Conservation (phyloP, 2,113 vertebrate genomes). For the Todiramphus chloris region DNA sequence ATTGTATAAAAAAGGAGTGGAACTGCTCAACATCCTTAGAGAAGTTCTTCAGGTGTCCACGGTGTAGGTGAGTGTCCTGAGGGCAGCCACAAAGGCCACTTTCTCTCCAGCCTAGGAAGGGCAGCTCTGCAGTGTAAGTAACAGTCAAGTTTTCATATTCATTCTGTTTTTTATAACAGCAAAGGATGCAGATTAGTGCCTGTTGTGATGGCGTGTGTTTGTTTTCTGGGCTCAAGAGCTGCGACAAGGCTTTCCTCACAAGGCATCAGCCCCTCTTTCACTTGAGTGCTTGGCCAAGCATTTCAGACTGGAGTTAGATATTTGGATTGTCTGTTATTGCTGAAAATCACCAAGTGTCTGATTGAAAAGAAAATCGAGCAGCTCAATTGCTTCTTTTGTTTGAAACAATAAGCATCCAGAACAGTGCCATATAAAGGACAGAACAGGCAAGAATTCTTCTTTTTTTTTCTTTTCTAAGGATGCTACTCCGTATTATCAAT, state of each 20-base stretch:
- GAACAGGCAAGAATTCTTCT: not conserved
- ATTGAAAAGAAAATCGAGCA: not conserved
- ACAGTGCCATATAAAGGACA: not conserved
- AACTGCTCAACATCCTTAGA: not conserved
- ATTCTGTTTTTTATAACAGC: not conserved
- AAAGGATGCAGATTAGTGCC: not conserved
- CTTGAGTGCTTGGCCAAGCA: not conserved
- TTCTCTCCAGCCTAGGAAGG: not conserved
- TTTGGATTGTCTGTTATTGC: not conserved
- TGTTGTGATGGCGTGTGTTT: not conserved
- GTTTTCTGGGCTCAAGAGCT: not conserved
- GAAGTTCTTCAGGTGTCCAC: not conserved
- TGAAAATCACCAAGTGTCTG: not conserved
- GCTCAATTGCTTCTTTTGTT: not conserved
- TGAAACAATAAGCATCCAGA: not conserved
- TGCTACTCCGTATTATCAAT: not conserved
- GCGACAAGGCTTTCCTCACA: not conserved
- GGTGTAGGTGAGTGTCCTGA: not conserved
- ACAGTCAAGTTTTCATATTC: not conserved
- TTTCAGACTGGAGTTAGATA: not conserved
- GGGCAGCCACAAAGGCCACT: not conserved
- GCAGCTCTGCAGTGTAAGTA: not conserved
- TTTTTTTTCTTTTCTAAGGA: not conserved
- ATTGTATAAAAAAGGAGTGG: not conserved
- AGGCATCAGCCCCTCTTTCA: not conserved